Conservation (phyloP, 2,888 invertebrate genomes). For the Plagiodera versicolora region DNA sequence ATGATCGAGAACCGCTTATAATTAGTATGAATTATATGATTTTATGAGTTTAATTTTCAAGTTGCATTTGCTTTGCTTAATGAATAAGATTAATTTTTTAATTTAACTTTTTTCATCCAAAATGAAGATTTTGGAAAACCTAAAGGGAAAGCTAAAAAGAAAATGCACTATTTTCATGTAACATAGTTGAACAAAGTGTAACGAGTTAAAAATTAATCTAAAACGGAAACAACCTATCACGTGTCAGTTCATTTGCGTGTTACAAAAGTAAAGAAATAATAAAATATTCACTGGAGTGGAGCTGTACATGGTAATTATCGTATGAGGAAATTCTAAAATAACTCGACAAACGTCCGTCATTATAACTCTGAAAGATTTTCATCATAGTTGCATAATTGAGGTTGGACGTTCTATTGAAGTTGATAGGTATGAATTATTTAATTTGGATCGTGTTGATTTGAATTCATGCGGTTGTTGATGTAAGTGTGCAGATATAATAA, state of each 20-base stretch:
- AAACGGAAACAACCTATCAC: constrained; percentile 17
- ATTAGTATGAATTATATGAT: too few species aligned
- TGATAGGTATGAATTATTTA: constrained; percentile 18
- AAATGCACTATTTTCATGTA: constrained; percentile 19
- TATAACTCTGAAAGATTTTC: constrained; percentile 19
- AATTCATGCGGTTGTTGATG: too few species aligned
- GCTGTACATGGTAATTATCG: constrained; percentile 25
- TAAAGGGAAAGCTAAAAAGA: constrained; percentile 43
- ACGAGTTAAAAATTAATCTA: constrained; percentile 10
- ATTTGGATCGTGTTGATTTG: not conserved
- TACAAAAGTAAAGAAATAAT: constrained; percentile 12
- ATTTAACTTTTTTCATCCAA: too few species aligned
- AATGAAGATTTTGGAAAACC: too few species aligned
- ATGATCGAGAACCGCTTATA: too few species aligned
- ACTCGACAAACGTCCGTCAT: constrained; percentile 19
- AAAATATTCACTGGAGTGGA: constrained; percentile 26
- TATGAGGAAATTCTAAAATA: constrained; percentile 17
- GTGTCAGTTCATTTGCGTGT: constrained; percentile 15
- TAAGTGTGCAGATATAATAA: too few species aligned
- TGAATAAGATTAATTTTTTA: too few species aligned
- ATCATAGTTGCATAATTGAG: constrained; percentile 21
- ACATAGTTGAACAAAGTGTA: not conserved
- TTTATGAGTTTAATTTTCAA: too few species aligned
- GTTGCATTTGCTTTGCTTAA: too few species aligned
- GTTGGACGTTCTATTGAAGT: constrained; percentile 18